These are phyloP conservation scores for Phlogophora meticulosa DNA, from an alignment of 2,888 invertebrate genomes.

Conservation along the genomic window DNA sequence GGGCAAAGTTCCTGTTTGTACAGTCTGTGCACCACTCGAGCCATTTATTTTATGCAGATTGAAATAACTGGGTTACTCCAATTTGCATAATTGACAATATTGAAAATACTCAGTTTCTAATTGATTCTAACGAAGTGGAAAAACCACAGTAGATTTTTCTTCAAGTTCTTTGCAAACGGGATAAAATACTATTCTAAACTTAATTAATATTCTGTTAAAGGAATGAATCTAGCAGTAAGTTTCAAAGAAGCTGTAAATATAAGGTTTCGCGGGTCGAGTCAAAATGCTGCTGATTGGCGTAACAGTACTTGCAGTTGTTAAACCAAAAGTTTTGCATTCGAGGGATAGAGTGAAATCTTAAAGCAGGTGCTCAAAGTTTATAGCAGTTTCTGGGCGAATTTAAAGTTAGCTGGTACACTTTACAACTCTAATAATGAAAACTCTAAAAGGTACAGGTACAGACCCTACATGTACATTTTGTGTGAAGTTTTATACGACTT, in stretches of 20 bases:
- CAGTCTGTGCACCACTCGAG: conserved; percentile 28
- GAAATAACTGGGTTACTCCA: conserved; percentile 41
- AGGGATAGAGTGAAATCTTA: conserved; percentile 25
- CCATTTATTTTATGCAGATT: conserved; percentile 46
- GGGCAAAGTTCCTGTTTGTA: conserved; percentile 27
- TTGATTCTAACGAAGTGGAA: conserved; percentile 22
- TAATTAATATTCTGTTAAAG: not conserved
- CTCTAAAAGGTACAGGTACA: not conserved
- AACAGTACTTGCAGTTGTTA: conserved; percentile 35
- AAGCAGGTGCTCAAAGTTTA: conserved; percentile 37
- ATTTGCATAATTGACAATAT: conserved; percentile 53
- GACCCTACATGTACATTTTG: not conserved
- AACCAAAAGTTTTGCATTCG: conserved; percentile 33
- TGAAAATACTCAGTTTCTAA: conserved; percentile 33
- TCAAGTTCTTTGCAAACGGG: not conserved
- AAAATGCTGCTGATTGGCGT: conserved; percentile 28
- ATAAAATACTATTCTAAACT: no score
- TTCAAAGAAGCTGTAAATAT: conserved; percentile 17
- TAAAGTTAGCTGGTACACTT: conserved; percentile 26
- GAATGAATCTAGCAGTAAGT: conserved; percentile 6
- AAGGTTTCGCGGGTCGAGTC: conserved; percentile 15
- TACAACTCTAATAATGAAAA: conserved; percentile 22
- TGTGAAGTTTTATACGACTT: not conserved
- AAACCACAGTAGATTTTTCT: conserved; percentile 5
- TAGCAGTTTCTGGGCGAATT: conserved; percentile 1